Evolutionary conservation across 2,888 invertebrate genomes (phyloP).

Genomic region (Helleia helle): DNA sequence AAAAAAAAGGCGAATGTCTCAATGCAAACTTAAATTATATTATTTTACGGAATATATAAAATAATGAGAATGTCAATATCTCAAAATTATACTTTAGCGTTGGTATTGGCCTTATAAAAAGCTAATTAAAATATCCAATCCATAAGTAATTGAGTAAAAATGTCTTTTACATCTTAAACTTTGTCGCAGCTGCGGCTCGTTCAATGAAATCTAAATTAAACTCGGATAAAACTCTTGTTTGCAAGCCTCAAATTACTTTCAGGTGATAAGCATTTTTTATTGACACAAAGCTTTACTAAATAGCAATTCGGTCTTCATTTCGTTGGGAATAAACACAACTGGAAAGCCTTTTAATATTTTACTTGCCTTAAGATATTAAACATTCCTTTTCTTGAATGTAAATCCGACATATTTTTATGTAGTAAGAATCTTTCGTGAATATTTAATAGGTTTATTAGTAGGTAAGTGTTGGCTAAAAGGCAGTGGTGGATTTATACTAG

Average conservation of each 20-base stretch:
- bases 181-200: constrained; percentile 6
- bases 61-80: too few species aligned
- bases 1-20: too few species aligned
- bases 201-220: constrained; percentile 9
- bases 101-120: constrained; percentile 4
- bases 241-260: constrained; percentile 3
- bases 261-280: constrained; percentile 9
- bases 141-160: constrained; percentile 5
- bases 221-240: constrained; percentile 9
- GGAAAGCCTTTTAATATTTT: background rate
- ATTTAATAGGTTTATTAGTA: too few species aligned
- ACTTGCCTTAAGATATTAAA: too few species aligned
- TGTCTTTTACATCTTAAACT: constrained; percentile 4
- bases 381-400: too few species aligned
- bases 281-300: constrained; percentile 1
- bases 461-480: too few species aligned
- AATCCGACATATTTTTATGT: too few species aligned
- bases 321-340: background rate
- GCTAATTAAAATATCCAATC: constrained; percentile 6
- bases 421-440: too few species aligned
- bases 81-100: too few species aligned
- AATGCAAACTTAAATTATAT: too few species aligned
- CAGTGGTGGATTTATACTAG: too few species aligned
- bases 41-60: too few species aligned
- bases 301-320: background rate